Conservation (phyloP, 2,888 invertebrate species). For the Heteromurus nitidus region DNA sequence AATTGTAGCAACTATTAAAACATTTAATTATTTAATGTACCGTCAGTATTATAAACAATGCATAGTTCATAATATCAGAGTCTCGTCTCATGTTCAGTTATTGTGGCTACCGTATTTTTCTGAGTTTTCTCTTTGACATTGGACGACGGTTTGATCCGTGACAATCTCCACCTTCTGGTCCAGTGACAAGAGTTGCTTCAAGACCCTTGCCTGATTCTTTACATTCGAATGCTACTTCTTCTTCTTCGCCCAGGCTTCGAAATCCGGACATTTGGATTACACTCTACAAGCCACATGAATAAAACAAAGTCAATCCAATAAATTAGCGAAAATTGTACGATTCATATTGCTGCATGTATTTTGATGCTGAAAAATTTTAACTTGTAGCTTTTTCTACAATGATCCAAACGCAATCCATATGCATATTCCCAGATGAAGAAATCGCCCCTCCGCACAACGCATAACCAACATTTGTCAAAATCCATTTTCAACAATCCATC, state of each 20-base stretch:
- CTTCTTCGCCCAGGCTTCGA: conserved; percentile 90
- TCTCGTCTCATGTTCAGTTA: too few relatives aligned
- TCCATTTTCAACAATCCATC: too few relatives aligned
- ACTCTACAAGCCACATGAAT: conserved; percentile 83
- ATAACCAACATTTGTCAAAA: conserved; percentile 1
- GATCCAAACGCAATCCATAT: too few relatives aligned
- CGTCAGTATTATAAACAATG: too few relatives aligned
- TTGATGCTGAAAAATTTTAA: too few relatives aligned
- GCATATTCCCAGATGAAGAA: background rate
- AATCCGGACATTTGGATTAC: conserved; percentile 94
- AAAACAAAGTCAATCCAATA: too few relatives aligned
- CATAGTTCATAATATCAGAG: too few relatives aligned
- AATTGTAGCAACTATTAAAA: conserved; percentile 91
- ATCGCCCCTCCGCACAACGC: background rate
- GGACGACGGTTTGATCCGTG: conserved; percentile 89
- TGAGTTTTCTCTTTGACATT: conserved; percentile 86
- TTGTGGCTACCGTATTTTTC: conserved; percentile 91
- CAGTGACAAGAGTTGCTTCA: conserved; percentile 90
- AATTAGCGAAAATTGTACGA: too few relatives aligned
- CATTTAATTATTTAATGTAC: too few relatives aligned
- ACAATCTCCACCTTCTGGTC: conserved; percentile 86
- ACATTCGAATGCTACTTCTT: conserved; percentile 91
- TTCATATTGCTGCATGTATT: too few relatives aligned
- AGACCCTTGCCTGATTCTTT: conserved; percentile 89
- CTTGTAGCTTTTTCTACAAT: too few relatives aligned